Percentiles rank a stretch among this genome's conserved stretches.
phyloP scores from a whole-genome alignment of 2,888 invertebrate genomes.

The Coenonympha glycerion region DNA sequence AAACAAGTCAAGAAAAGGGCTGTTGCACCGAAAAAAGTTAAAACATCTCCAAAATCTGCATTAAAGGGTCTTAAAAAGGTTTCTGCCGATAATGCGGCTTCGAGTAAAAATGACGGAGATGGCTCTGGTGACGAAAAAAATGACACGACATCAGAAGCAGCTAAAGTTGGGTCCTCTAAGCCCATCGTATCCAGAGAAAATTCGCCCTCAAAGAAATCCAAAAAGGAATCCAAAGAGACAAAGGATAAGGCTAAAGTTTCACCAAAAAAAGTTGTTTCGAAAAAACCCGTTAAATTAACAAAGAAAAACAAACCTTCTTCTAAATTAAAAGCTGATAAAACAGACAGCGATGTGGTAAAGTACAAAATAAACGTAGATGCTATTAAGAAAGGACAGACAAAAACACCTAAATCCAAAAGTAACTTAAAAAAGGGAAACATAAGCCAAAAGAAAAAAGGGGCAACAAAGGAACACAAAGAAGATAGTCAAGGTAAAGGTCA shows the following conservation, averaged over 20 bases:
- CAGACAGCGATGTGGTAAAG: constrained; percentile 50
- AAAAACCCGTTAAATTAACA: constrained; percentile 41
- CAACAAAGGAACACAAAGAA: constrained; percentile 27
- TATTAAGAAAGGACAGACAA: constrained; percentile 44
- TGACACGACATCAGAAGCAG: constrained; percentile 39
- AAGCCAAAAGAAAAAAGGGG: constrained; percentile 48
- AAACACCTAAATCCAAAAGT: constrained; percentile 48
- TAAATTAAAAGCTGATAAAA: constrained; percentile 40
- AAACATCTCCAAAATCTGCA: constrained; percentile 49
- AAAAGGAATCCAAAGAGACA: constrained; percentile 58
- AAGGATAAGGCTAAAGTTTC: constrained; percentile 53
- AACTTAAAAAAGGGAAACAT: constrained; percentile 45
- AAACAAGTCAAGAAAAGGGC: constrained; percentile 55
- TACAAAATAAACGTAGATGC: constrained; percentile 63
- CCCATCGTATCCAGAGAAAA: constrained; percentile 40
- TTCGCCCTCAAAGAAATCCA: constrained; percentile 53
- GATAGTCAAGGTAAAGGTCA: constrained; percentile 26
- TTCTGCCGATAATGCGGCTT: constrained; percentile 39
- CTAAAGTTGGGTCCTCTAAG: constrained; percentile 48
- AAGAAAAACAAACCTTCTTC: constrained; percentile 39
- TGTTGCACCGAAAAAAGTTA: constrained; percentile 51
- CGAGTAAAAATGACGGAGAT: constrained; percentile 44
- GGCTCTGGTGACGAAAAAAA: constrained; percentile 40
- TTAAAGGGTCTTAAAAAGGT: constrained; percentile 51
- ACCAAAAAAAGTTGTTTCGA: constrained; percentile 41